Percentiles rank a stretch among this genome's conserved stretches.
Conservation (phyloP, 2,888 invertebrate species). For the Dendrolimus pini region DNA sequence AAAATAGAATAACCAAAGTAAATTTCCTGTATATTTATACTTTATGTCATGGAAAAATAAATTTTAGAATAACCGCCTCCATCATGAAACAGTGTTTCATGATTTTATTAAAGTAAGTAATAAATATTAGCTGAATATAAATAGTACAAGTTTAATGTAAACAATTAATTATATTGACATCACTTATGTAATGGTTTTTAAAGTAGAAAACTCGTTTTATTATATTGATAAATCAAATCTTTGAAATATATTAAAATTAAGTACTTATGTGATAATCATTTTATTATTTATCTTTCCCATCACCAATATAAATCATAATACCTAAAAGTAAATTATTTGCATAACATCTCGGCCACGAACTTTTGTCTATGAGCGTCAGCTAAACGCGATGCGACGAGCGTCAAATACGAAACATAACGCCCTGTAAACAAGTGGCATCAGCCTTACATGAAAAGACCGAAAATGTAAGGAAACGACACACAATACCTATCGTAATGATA, state of each 20-base stretch:
- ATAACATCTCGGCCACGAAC: too few relatives aligned
- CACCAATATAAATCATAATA: not conserved
- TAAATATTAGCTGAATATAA: slow-evolving; percentile 39
- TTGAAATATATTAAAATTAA: slow-evolving; percentile 58
- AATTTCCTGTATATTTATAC: slow-evolving; percentile 20
- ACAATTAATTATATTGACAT: slow-evolving; percentile 38
- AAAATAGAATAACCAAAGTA: slow-evolving; percentile 41
- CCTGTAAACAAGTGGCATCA: too few relatives aligned
- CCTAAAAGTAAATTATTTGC: not conserved
- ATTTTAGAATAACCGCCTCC: not conserved
- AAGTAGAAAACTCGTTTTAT: slow-evolving; percentile 47
- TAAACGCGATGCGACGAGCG: too few relatives aligned
- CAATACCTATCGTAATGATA: too few relatives aligned
- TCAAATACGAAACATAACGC: too few relatives aligned
- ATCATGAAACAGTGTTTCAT: slow-evolving; percentile 16
- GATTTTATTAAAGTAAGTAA: slow-evolving; percentile 20
- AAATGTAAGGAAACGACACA: too few relatives aligned
- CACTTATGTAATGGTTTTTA: slow-evolving; percentile 32
- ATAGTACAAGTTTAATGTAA: slow-evolving; percentile 30
- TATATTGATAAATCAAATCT: slow-evolving; percentile 44
- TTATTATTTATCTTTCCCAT: slow-evolving; percentile 11
- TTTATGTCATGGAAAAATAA: slow-evolving; percentile 5
- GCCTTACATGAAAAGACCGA: too few relatives aligned
- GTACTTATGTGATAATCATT: slow-evolving; percentile 36
- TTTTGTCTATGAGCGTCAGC: too few relatives aligned